A percentile compares a stretch with the other conserved stretches of the same genome.
These are phyloP conservation scores for Zeugodacus cucurbitae DNA, from an alignment of 1,140 invertebrate species.

Conservation along the genomic window DNA sequence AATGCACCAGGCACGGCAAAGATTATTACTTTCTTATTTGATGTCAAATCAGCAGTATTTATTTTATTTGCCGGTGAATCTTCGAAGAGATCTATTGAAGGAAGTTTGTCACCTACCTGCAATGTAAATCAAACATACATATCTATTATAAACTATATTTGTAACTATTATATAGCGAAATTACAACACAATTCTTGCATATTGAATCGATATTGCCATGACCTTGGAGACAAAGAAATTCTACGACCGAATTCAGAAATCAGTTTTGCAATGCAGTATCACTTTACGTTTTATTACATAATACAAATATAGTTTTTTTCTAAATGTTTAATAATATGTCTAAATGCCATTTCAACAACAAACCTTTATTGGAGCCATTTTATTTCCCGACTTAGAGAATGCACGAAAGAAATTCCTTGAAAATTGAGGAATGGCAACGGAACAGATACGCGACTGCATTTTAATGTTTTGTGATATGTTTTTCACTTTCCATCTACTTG, in stretches of 20 bases:
- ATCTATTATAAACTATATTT: background rate
- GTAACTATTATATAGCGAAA: too few species aligned
- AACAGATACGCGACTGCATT: slow-evolving; percentile 38
- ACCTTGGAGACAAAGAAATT: background rate
- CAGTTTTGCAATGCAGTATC: background rate
- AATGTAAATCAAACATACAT: background rate
- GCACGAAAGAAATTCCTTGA: slow-evolving; percentile 31
- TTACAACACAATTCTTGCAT: too few species aligned
- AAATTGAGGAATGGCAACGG: slow-evolving; percentile 21
- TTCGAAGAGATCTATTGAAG: slow-evolving; percentile 84
- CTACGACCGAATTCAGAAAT: background rate
- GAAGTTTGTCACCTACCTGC: slow-evolving; percentile 86
- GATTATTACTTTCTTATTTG: slow-evolving; percentile 85
- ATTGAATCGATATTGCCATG: background rate
- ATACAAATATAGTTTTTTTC: background rate
- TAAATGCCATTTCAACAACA: background rate
- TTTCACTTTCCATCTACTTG: background rate
- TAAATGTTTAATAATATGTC: background rate
- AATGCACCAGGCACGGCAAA: slow-evolving; percentile 96
- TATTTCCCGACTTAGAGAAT: slow-evolving; percentile 40
- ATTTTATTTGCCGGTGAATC: slow-evolving; percentile 87
- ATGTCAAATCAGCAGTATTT: slow-evolving; percentile 78
- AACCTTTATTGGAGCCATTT: slow-evolving; percentile 54
- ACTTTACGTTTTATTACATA: background rate
- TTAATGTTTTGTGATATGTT: background rate